phyloP scores from a whole-genome alignment of 2,888 invertebrate species.

The Dryobotodes eremita region DNA sequence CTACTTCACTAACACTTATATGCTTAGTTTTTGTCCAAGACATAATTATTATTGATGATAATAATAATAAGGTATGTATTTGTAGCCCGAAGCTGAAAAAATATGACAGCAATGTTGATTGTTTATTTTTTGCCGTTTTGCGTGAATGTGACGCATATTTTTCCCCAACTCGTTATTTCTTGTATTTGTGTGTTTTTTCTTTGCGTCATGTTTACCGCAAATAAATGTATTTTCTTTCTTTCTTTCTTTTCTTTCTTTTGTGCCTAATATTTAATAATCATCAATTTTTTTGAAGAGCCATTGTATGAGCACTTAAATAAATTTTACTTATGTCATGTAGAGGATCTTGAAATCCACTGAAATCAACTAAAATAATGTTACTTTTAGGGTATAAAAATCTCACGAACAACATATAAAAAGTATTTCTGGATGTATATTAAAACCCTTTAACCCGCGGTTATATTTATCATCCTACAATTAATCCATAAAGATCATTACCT shows the following conservation, averaged over 20 bases:
- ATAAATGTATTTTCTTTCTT: too few species aligned
- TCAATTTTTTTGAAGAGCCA: background rate
- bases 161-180: too few species aligned
- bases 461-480: background rate
- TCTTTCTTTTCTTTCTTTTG: too few species aligned
- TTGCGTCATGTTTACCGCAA: too few species aligned
- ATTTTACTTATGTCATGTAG: too few species aligned
- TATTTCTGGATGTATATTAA: background rate
- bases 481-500: background rate
- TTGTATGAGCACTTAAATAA: too few species aligned
- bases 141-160: too few species aligned
- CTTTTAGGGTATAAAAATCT: background rate
- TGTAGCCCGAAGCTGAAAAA: background rate
- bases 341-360: background rate
- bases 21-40: background rate
- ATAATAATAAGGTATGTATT: too few species aligned
- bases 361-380: background rate
- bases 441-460: too few species aligned
- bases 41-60: background rate
- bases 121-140: too few species aligned
- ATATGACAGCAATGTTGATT: background rate
- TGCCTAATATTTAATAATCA: background rate
- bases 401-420: background rate
- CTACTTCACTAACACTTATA: background rate
- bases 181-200: too few species aligned